Conservation (phyloP, 2,797 vertebrate species). For the Bradypodion ventrale region DNA sequence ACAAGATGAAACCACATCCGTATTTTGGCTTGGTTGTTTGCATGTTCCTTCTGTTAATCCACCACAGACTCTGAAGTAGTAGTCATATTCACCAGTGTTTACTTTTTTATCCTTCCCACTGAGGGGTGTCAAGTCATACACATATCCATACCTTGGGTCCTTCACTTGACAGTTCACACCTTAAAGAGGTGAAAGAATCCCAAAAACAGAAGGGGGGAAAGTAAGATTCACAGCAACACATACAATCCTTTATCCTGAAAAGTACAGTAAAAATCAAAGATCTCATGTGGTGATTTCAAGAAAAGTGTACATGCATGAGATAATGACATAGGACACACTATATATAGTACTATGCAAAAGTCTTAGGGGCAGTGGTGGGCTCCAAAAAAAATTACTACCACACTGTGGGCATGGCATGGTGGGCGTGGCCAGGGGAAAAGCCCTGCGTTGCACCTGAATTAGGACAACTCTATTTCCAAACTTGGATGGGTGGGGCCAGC, state of each 20-base stretch:
- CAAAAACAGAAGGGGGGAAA: slow-evolving; percentile 5
- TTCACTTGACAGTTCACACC: slow-evolving; percentile 86
- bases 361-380: too few species aligned
- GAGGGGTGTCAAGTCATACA: slow-evolving; percentile 86
- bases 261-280: not conserved
- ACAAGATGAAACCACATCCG: slow-evolving; percentile 80
- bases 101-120: slow-evolving; percentile 76
- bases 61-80: slow-evolving; percentile 88
- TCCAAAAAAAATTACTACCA: too few species aligned
- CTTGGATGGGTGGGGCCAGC: too few species aligned
- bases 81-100: slow-evolving; percentile 77
- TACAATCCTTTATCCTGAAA: not conserved
- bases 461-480: too few species aligned
- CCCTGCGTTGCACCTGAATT: too few species aligned
- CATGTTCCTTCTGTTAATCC: slow-evolving; percentile 75
- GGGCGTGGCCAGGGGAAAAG: too few species aligned
- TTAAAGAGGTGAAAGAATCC: slow-evolving; percentile 54
- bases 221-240: not conserved
- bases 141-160: slow-evolving; percentile 84
- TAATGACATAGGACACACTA: not conserved
- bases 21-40: not conserved
- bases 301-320: not conserved
- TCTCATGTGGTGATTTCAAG: not conserved
- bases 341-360: too few species aligned
- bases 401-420: too few species aligned